phyloP scores from a whole-genome alignment of 2,113 vertebrate genomes.

The Gnathonemus echidnorhynchus region DNA sequence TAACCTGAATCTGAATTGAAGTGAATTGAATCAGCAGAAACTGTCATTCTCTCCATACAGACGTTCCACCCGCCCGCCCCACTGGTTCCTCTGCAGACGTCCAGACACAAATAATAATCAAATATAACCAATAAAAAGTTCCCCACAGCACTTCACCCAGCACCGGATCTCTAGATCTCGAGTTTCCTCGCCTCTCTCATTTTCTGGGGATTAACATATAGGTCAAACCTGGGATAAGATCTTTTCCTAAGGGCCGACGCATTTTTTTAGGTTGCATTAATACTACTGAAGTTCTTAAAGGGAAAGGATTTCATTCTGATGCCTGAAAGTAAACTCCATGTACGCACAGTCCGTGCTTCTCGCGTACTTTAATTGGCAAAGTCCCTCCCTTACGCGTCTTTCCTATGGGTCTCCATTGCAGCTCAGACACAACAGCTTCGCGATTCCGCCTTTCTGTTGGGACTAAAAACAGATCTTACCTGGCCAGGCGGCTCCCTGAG shows the following conservation, averaged over 20 bases:
- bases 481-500: not conserved
- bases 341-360: not conserved
- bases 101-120: not conserved
- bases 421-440: not conserved
- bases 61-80: not conserved
- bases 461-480: not conserved
- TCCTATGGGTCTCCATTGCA: not conserved
- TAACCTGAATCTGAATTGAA: not conserved
- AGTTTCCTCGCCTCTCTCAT: not conserved
- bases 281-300: not conserved
- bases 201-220: not conserved
- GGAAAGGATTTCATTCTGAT: not conserved
- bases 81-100: not conserved
- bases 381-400: not conserved
- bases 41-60: not conserved
- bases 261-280: not conserved
- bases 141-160: not conserved
- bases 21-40: not conserved
- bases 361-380: not conserved
- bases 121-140: not conserved
- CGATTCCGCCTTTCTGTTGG: not conserved
- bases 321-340: not conserved
- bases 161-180: not conserved
- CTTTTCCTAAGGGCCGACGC: not conserved
- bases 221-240: not conserved